These are phyloP conservation scores for Helicoverpa assulta DNA, from an alignment of 2,888 invertebrate genomes.

Conservation along the genomic window DNA sequence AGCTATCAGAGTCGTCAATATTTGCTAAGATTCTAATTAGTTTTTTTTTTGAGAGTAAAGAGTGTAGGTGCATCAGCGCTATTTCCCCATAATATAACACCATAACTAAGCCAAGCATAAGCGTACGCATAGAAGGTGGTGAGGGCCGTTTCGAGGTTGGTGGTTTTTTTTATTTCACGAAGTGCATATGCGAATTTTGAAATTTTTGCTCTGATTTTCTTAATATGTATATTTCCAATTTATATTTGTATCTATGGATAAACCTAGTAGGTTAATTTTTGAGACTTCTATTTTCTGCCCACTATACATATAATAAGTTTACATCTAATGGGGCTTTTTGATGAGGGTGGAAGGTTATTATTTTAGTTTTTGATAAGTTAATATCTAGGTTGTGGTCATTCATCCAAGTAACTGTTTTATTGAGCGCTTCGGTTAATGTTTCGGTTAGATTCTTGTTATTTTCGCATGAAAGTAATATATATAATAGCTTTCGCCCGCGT, in stretches of 20 bases:
- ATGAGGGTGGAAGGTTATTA: constrained; percentile 2
- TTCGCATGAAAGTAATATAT: too few species aligned
- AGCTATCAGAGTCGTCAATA: constrained; percentile 6
- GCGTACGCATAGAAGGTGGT: not conserved
- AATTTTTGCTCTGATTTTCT: too few species aligned
- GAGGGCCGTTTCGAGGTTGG: too few species aligned
- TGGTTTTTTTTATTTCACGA: too few species aligned
- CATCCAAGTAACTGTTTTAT: too few species aligned
- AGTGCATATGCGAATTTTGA: too few species aligned
- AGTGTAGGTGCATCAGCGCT: not conserved
- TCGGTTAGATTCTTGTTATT: constrained; percentile 1
- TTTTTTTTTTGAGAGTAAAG: constrained; percentile 7
- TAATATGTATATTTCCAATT: too few species aligned
- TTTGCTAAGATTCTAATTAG: constrained; percentile 2
- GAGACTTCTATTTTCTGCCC: not conserved
- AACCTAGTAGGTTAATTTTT: not conserved
- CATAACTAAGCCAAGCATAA: not conserved
- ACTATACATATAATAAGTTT: not conserved
- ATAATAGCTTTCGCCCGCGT: too few species aligned
- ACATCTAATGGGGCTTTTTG: not conserved
- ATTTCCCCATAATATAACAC: too few species aligned
- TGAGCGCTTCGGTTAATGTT: too few species aligned
- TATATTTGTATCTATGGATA: too few species aligned
- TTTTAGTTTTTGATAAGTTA: constrained; percentile 10
- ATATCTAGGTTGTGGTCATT: constrained; percentile 11